phyloP scores from a whole-genome alignment of 2,113 vertebrate species.

The Spizaetus ornatus region DNA sequence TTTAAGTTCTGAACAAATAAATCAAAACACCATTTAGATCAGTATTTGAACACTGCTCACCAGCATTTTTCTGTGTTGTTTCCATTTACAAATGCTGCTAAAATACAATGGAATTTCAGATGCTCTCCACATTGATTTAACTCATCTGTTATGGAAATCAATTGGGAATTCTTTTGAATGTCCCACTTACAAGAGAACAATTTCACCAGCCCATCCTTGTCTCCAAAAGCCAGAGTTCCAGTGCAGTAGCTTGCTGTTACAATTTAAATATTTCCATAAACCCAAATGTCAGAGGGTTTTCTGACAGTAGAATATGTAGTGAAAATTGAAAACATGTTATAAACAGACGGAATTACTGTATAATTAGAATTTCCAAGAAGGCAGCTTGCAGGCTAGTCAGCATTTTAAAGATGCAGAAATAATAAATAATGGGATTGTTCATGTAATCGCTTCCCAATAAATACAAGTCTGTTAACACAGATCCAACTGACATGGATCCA shows the following conservation, averaged over 20 bases:
- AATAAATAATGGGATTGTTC: constrained; percentile 34
- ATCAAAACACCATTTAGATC: not conserved
- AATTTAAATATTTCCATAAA: constrained; percentile 63
- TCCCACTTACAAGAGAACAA: not conserved
- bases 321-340: constrained; percentile 63
- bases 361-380: constrained; percentile 42
- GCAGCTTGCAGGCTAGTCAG: constrained; percentile 12
- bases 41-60: not conserved
- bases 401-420: constrained; percentile 53
- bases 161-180: constrained; percentile 8
- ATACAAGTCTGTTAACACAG: not conserved
- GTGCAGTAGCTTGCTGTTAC: not conserved
- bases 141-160: not conserved
- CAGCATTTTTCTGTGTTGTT: not conserved
- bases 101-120: constrained; percentile 6
- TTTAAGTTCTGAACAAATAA: not conserved
- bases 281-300: constrained; percentile 33
- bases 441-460: constrained; percentile 4
- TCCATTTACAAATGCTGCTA: not conserved
- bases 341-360: constrained; percentile 33
- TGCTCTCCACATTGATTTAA: not conserved
- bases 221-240: constrained; percentile 24
- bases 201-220: not conserved
- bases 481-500: not conserved
- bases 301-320: constrained; percentile 53